Conservation (phyloP, 1,140 invertebrate genomes). For the Ceratosolen solmsi region DNA sequence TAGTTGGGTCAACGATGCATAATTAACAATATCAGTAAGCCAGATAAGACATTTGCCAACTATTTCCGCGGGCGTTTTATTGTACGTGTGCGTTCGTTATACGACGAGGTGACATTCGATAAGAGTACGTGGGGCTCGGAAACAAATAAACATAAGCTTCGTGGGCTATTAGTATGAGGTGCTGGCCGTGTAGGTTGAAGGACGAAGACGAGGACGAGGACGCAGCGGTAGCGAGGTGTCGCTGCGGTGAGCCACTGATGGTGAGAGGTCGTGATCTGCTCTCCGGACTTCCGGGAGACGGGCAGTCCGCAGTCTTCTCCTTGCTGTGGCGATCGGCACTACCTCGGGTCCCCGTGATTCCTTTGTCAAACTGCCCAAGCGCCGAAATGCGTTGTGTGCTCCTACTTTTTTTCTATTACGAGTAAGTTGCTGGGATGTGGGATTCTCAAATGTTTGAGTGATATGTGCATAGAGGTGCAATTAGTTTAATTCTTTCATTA, state of each 20-base stretch:
- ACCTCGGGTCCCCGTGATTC: neutral
- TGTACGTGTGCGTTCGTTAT: neutral
- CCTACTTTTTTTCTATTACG: too few species aligned
- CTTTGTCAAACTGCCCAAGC: too few species aligned
- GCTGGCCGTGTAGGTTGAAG: neutral
- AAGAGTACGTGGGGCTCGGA: neutral
- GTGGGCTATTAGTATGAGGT: constrained; percentile 21
- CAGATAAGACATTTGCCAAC: neutral
- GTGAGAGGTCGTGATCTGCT: neutral
- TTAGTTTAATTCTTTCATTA: too few species aligned
- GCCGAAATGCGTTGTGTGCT: too few species aligned
- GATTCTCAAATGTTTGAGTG: too few species aligned
- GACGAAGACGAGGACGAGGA: constrained; percentile 4
- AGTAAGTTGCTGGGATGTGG: too few species aligned
- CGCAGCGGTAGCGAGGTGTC: neutral
- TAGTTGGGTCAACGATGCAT: neutral
- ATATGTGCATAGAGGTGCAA: too few species aligned
- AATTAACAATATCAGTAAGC: neutral
- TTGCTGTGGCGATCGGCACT: neutral
- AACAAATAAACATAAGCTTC: neutral
- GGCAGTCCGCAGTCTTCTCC: neutral
- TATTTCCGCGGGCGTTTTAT: too few species aligned
- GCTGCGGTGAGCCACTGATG: neutral
- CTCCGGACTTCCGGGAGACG: constrained; percentile 4
- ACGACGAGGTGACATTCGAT: neutral